Evolutionary conservation across 2,888 invertebrate genomes (phyloP), one percentile per base, ranked within the genome.

Genomic region (Lithophane ornitopus): DNA sequence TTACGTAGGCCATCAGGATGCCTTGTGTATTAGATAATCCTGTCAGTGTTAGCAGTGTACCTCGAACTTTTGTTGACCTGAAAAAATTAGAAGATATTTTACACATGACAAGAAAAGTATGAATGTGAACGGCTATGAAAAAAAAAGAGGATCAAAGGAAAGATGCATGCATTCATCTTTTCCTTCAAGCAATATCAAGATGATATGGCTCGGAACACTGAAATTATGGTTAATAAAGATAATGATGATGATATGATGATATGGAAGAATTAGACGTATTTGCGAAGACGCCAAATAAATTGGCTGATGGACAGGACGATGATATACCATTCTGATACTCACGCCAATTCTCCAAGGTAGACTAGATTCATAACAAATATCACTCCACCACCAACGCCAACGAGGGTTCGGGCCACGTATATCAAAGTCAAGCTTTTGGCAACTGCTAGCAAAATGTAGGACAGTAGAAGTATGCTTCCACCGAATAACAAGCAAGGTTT

Each of bases 41-140:
- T 0, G 90, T 87, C 0, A 82, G 78, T 0, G 91, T 89, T 4
- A 94, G 72, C 0, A 93, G 77, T 9, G 90, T 84, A 0, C 93
- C 93, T 85, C 93, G 82, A 0, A 92, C 88, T 52, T 89, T 85
- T 8, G 91, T 91, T 1, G 93, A 93, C 44, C 93, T 94, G 82
- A 54, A 16, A 90, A 90, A 8, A 28, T 22, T 59, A 69, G 39
- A 39, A 61, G 34, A 34, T 26, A 26, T n/a, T 12, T 14, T 14
- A 59, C 19, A 59, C 19, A 19, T 28, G 11, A 34, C 34, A 34
- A 34, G 22, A 34, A 61, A 61, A 59, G 12, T 12, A 34, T 34
- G 4, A 46, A 49, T 49, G 19, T 19, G 19, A 49, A 19, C 19
- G 8, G 19, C 19, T 49, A 8, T 49, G 19, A 49, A 6, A 49